Base-by-base conservation (phyloP, 2,888 invertebrate species). In the Falcaria lacertinaria region DNA sequence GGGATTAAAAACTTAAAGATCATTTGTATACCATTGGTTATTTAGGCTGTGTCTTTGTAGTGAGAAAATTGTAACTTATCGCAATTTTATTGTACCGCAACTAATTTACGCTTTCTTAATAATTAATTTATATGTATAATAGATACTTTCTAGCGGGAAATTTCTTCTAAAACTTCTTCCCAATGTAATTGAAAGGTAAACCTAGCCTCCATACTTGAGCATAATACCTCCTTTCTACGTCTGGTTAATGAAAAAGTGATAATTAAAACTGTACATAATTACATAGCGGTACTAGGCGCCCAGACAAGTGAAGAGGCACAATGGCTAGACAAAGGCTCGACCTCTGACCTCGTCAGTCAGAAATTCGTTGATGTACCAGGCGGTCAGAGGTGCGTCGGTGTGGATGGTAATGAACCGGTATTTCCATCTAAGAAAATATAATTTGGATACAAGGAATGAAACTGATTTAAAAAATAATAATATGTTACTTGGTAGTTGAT, bases 261-360 rank as follows among this genome's bases (percentile, higher is more conserved):
- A 75, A 78, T 78, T 77, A 70, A 57, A 54, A 45, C 54, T 56
- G 59, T 69, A 37, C n/a, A n/a, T 50, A 71, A 69, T 76, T 67
- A 60, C 52, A 50, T 74, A 73, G 66, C 74, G 68, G 78, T 70
- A 78, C 74, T 55, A 69, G 69, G 71, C 62, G 52, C 41, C 50
- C 60, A 77, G 63, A 62, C 57, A 48, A 50, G 57, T 47, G 52
- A 50, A 45, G 57, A 64, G 57, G 55, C 45, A 48, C 55, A 39
- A 41, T 39, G 39, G 58, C 52, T 63, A 69, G 68, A 74, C 74
- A 74, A 71, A 69, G 58, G 57, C 64, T 56, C 57, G 65, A 75
- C 72, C 77, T 63, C 44, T 56, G 66, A 70, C 74, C 72, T 54
- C 62, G 60, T 64, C 76, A 62, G 62, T 75, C 73, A 57, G 57